Conservation (phyloP, 2,888 invertebrate species). For the Pegoplata infirma region DNA sequence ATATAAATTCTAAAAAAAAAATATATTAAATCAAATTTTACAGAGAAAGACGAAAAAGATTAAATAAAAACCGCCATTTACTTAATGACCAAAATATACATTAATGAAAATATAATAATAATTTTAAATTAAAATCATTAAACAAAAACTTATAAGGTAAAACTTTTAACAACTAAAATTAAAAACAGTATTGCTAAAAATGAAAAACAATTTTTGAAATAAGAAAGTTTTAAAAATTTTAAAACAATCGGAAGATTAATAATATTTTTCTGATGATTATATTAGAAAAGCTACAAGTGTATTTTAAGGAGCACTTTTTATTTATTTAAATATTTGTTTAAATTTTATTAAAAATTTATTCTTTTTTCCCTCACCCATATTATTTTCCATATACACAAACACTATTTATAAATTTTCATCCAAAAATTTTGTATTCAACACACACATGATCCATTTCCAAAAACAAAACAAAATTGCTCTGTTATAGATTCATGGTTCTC, state of each 20-base stretch:
- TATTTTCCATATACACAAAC: too few species aligned
- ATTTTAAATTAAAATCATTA: conserved; percentile 13
- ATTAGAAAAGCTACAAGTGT: neutral
- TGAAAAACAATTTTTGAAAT: neutral
- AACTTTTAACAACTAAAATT: conserved; percentile 6
- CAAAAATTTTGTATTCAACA: conserved; percentile 1
- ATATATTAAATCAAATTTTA: conserved; percentile 43
- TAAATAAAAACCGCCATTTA: conserved; percentile 32
- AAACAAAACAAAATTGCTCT: conserved; percentile 31
- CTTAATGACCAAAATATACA: conserved; percentile 22
- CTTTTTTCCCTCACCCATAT: too few species aligned
- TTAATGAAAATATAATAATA: conserved; percentile 5
- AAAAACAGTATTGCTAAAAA: conserved; percentile 52
- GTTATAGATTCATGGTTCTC: conserved; percentile 56
- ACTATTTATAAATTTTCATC: too few species aligned
- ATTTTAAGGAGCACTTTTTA: conserved; percentile 29
- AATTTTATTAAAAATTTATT: neutral
- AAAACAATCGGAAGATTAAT: neutral
- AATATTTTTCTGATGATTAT: neutral
- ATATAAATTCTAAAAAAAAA: neutral
- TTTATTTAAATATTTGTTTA: neutral
- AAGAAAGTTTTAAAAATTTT: too few species aligned
- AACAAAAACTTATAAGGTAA: conserved; percentile 37
- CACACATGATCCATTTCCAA: conserved; percentile 26
- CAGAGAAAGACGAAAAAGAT: conserved; percentile 66